Conservation (phyloP, 2,113 vertebrate species). For the Oceanodroma tethys region DNA sequence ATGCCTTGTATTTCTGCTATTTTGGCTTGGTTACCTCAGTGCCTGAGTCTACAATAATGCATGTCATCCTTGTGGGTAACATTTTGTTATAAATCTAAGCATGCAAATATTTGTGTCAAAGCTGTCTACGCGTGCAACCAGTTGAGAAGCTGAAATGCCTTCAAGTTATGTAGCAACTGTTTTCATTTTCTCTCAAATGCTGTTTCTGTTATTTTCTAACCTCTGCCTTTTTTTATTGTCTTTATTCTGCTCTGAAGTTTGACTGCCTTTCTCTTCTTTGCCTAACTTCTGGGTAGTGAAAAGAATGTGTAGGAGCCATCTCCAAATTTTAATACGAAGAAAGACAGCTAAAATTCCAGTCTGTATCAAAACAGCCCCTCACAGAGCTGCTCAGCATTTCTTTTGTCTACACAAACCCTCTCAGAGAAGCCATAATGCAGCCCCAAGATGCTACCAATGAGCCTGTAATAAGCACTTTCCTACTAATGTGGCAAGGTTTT, state of each 20-base stretch:
- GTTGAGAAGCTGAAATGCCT: slow-evolving; percentile 43
- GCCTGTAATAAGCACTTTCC: background rate
- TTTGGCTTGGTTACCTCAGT: slow-evolving; percentile 9
- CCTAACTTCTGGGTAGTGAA: background rate
- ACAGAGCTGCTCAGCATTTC: background rate
- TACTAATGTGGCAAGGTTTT: background rate
- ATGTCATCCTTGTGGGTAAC: background rate
- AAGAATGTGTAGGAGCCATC: slow-evolving; percentile 9
- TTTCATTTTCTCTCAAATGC: slow-evolving; percentile 32
- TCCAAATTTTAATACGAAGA: slow-evolving; percentile 19
- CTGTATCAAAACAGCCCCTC: slow-evolving; percentile 20
- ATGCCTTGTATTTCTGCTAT: background rate
- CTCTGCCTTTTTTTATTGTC: background rate
- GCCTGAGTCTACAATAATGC: background rate
- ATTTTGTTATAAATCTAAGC: slow-evolving; percentile 23
- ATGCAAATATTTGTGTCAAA: slow-evolving; percentile 51
- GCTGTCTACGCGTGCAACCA: slow-evolving; percentile 23
- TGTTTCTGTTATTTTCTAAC: slow-evolving; percentile 29
- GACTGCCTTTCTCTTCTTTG: background rate
- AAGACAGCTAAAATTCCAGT: background rate
- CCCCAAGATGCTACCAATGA: background rate
- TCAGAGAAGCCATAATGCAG: background rate
- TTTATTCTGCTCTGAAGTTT: slow-evolving; percentile 20
- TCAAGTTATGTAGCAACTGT: slow-evolving; percentile 47
- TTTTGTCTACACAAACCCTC: background rate